These are phyloP conservation scores for Cryptotermes secundus DNA, from an alignment of 1,140 invertebrate genomes.

Conservation along the genomic window DNA sequence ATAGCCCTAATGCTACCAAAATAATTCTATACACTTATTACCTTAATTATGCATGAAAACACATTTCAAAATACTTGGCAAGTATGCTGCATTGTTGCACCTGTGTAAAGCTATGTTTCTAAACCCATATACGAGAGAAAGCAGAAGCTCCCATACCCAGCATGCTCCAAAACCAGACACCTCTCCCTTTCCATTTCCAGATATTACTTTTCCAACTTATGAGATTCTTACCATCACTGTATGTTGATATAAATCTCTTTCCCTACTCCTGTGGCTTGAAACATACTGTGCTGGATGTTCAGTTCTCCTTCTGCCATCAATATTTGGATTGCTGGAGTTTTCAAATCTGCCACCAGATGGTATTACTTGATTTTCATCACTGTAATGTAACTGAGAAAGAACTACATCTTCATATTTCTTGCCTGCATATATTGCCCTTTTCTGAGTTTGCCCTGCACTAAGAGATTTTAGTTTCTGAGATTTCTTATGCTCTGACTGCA, in stretches of 20 bases:
- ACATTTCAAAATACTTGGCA: background rate
- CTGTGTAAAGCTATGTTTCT: background rate
- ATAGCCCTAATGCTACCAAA: background rate
- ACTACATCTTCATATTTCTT: background rate
- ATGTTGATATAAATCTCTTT: background rate
- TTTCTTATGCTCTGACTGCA: background rate
- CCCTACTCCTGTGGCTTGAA: background rate
- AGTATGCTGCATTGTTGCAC: background rate
- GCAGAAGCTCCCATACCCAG: constrained; percentile 2
- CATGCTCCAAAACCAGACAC: constrained; percentile 9
- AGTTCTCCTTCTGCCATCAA: background rate
- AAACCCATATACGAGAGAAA: background rate
- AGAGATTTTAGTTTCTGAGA: background rate
- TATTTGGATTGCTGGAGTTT: background rate
- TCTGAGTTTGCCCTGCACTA: background rate
- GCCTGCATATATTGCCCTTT: background rate
- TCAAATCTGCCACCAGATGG: constrained; percentile 25
- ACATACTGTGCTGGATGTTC: background rate
- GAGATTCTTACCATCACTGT: background rate
- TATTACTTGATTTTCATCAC: background rate
- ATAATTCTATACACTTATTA: background rate
- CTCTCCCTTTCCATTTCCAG: constrained; percentile 1
- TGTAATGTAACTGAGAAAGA: background rate
- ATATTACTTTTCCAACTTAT: background rate
- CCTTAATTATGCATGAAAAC: background rate